phyloP scores from a whole-genome alignment of 2,888 invertebrate species.

The Caenorhabditis sp. region DNA sequence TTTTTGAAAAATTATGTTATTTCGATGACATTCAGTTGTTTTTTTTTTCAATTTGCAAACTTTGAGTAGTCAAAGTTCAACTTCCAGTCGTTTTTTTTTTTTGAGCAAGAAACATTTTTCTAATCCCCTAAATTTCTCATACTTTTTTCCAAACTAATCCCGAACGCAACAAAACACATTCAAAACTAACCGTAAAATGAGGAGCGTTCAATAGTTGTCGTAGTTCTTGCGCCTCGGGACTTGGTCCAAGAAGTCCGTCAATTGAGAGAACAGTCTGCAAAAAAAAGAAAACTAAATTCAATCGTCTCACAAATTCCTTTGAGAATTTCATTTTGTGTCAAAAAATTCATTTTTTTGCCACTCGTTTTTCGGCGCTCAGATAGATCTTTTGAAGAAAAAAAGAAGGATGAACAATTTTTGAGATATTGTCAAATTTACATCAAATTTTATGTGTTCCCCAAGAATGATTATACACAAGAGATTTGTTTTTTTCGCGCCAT shows the following conservation, averaged over 20 bases:
- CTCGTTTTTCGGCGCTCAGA: not conserved
- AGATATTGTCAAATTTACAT: not conserved
- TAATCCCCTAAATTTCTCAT: not conserved
- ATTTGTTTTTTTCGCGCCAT: not conserved
- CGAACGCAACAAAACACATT: not conserved
- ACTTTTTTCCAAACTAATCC: constrained; percentile 1
- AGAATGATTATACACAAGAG: not conserved
- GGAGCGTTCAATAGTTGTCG: constrained; percentile 58
- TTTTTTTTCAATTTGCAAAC: not conserved
- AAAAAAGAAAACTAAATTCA: constrained; percentile 2
- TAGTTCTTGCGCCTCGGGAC: constrained; percentile 63
- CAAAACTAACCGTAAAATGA: constrained; percentile 58
- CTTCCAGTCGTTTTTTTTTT: not conserved
- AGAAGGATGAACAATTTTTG: not conserved
- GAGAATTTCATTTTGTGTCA: not conserved
- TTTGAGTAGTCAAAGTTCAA: not conserved
- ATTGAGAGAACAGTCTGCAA: constrained; percentile 55
- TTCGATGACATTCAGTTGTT: too few relatives aligned
- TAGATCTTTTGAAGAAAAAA: too few relatives aligned
- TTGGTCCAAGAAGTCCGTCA: constrained; percentile 56
- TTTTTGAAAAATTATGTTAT: not conserved
- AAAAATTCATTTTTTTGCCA: not conserved
- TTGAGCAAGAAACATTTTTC: not conserved
- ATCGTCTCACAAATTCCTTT: not conserved
- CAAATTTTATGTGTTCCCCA: not conserved